Percentiles rank a stretch among this genome's conserved stretches.
phyloP scores from a whole-genome alignment of 2,888 invertebrate species.

The Dicycla oo region DNA sequence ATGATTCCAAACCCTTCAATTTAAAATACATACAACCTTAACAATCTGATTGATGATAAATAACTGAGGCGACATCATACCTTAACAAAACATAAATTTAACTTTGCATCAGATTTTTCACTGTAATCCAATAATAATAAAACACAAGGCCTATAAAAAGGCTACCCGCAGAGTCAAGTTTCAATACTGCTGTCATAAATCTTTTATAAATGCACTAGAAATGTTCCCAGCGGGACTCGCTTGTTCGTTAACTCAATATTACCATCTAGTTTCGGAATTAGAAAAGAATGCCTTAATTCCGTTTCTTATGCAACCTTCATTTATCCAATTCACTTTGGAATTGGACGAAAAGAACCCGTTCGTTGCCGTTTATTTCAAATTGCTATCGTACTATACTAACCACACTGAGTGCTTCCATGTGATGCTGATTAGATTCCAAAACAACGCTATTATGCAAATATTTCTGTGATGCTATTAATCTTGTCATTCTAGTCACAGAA shows the following conservation, averaged over 20 bases:
- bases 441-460: constrained; percentile 75
- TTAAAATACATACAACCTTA: neutral
- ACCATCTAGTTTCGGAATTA: constrained; percentile 70
- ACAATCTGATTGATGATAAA: constrained; percentile 31
- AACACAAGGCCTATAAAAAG: constrained; percentile 67
- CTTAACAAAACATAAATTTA: constrained; percentile 30
- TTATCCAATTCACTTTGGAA: constrained; percentile 57
- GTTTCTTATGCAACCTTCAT: constrained; percentile 65
- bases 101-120: constrained; percentile 51
- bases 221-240: constrained; percentile 72
- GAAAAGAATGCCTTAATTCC: constrained; percentile 74
- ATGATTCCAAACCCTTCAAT: constrained; percentile 5
- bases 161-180: constrained; percentile 71
- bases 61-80: constrained; percentile 19
- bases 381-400: constrained; percentile 58
- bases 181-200: constrained; percentile 75
- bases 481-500: constrained; percentile 66
- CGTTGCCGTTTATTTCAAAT: constrained; percentile 62
- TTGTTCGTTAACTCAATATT: constrained; percentile 71
- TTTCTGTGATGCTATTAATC: constrained; percentile 70
- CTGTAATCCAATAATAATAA: constrained; percentile 67
- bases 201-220: constrained; percentile 73
- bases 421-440: constrained; percentile 62
- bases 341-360: constrained; percentile 63
- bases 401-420: constrained; percentile 54